These are phyloP conservation scores for Chrysodeixis includens DNA, from an alignment of 2,888 invertebrate species.

Conservation along the genomic window DNA sequence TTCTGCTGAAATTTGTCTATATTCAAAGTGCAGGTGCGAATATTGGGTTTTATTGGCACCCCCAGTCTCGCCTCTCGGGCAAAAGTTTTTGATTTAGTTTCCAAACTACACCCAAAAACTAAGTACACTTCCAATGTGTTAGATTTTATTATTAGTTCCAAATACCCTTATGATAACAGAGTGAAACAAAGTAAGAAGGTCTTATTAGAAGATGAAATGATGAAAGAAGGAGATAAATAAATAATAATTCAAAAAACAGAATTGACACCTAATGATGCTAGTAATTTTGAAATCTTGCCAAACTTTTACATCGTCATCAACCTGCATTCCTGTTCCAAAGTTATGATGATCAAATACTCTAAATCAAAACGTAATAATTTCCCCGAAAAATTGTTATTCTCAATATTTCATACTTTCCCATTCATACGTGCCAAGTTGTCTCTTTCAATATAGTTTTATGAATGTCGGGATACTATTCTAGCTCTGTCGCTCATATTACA, in stretches of 20 bases:
- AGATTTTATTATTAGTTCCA: neutral
- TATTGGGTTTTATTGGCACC: slow-evolving; percentile 59
- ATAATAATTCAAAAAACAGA: neutral
- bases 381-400: slow-evolving; percentile 34
- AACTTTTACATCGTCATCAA: neutral
- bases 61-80: slow-evolving; percentile 32
- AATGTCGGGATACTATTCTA: slow-evolving; percentile 37
- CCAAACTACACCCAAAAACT: slow-evolving; percentile 46
- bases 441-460: slow-evolving; percentile 44
- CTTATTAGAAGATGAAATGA: too few relatives aligned
- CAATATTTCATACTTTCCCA: slow-evolving; percentile 32
- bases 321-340: slow-evolving; percentile 29
- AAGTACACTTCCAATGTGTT: slow-evolving; percentile 31
- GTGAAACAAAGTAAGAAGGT: neutral
- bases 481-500: slow-evolving; percentile 32
- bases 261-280: neutral
- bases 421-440: slow-evolving; percentile 51
- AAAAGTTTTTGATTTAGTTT: slow-evolving; percentile 60
- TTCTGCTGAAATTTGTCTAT: slow-evolving; percentile 34
- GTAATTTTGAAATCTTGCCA: neutral
- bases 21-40: slow-evolving; percentile 51
- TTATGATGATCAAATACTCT: slow-evolving; percentile 20
- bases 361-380: slow-evolving; percentile 48
- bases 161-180: neutral
- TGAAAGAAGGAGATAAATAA: too few relatives aligned